Base-by-base conservation (phyloP, 2,797 vertebrate species). In the Esox lucius region DNA sequence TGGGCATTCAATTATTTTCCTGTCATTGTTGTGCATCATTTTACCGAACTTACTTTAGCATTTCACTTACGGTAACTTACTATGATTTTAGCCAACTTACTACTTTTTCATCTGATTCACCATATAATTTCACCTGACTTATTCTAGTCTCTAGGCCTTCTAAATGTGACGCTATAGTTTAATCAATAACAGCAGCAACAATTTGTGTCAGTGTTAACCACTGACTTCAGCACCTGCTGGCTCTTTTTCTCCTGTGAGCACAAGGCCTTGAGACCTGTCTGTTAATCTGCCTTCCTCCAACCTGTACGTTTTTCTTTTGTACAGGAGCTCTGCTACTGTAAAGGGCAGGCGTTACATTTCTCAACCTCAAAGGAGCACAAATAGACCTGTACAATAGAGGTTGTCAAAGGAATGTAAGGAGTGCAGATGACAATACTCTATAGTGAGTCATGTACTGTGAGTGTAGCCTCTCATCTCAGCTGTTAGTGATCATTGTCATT, bases 321-420 rank as follows among this genome's bases (percentile, higher is more conserved):
- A 73, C 71, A 9, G 9, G 39, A 59, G 56, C 51, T 3, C n/a
- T 75, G 75, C 71, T 78, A 83, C 69, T 69, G 62, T 28, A 69
- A 79, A 79, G 83, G 72, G 80, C 87, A 85, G 86, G 86, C 78
- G 79, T n/a, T 39, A 73, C 70, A 77, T 87, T 90, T 89, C 81
- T 83, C 73, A 84, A 81, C 78, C 80, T 72, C 82, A 81, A 84
- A 77, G 81, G 85, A 81, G 76, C 49, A 1, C 51, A 65, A 67
- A 79, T 68, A 75, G 78, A 86, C 74, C 5, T 1, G 46, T 72
- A 61, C 56, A 62, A 76, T 75, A 80, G 80, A 84, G 78, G 77
- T 46, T 79, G 70, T 75, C 75, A 77, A 67, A 22, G 66, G 53
- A 28, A 39, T 39, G 35, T 39, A 39, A 39, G 5, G 35, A 39